A percentile compares a stretch with the other conserved stretches of the same genome.
Conservation (phyloP, 2,888 invertebrate genomes). For the Agrochola lota region DNA sequence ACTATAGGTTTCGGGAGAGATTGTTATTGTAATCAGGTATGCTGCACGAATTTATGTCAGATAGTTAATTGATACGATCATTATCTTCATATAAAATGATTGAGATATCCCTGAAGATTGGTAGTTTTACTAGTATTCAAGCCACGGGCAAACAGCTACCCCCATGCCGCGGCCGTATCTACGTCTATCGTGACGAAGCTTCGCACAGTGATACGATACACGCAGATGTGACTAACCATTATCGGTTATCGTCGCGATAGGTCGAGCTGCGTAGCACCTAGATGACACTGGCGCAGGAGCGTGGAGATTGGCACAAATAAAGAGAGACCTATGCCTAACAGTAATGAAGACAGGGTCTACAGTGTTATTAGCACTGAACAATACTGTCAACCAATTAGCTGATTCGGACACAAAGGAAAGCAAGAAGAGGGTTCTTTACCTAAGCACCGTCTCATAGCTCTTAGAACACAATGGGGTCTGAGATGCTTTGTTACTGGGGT, state of each 20-base stretch:
- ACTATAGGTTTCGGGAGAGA: not conserved
- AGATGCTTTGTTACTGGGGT: not conserved
- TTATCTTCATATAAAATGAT: not conserved
- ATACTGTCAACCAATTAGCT: not conserved
- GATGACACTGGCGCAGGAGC: not conserved
- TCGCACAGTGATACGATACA: no score
- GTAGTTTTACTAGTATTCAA: not conserved
- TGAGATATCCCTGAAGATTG: not conserved
- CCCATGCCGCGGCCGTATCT: no score
- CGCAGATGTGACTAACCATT: no score
- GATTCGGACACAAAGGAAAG: not conserved
- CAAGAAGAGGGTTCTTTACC: not conserved
- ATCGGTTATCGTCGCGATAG: no score
- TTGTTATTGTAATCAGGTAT: not conserved
- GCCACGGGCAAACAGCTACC: not conserved
- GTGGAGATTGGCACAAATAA: not conserved
- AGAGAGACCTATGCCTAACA: not conserved
- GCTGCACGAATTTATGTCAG: not conserved
- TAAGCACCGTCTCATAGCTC: not conserved
- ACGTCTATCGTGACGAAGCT: no score
- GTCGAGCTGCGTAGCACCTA: not conserved
- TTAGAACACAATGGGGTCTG: conserved; percentile 10
- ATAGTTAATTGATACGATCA: not conserved
- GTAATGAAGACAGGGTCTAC: not conserved
- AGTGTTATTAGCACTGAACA: not conserved